phyloP scores from a whole-genome alignment of 1,140 invertebrate species.

The Trachymyrmex septentrionalis region DNA sequence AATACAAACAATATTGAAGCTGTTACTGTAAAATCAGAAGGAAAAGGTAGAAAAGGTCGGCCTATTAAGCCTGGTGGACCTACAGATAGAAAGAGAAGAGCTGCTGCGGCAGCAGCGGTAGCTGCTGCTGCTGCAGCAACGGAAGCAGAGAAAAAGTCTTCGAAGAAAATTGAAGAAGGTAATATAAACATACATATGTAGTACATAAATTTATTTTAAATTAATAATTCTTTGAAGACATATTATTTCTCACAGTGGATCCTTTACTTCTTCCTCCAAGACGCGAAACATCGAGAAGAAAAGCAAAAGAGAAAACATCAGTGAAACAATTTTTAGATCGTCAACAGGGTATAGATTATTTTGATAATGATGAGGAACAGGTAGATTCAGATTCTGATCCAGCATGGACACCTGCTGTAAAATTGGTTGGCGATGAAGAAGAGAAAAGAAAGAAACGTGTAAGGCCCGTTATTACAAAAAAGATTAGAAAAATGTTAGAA shows the following conservation, averaged over 20 bases:
- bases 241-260: constrained; percentile 78
- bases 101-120: constrained; percentile 85
- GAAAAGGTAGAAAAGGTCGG: constrained; percentile 83
- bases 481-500: constrained; percentile 77
- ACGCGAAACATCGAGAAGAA: constrained; percentile 89
- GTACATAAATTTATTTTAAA: neutral
- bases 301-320: constrained; percentile 89
- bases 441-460: constrained; percentile 83
- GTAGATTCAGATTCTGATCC: constrained; percentile 91
- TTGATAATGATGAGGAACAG: constrained; percentile 85
- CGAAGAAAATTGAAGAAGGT: constrained; percentile 80
- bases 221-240: neutral
- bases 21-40: constrained; percentile 73
- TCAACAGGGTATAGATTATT: constrained; percentile 83
- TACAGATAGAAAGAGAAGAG: constrained; percentile 86
- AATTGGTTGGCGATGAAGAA: constrained; percentile 83
- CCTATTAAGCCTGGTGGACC: constrained; percentile 85
- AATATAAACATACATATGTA: constrained; percentile 26
- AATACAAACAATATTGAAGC: constrained; percentile 79
- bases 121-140: constrained; percentile 81
- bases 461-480: constrained; percentile 82
- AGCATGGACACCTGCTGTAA: constrained; percentile 90
- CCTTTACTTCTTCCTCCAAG: constrained; percentile 87
- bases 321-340: constrained; percentile 83
- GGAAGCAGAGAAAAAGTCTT: constrained; percentile 57